These are phyloP conservation scores for Holocentrus rufus DNA, from an alignment of 2,797 vertebrate genomes.

Conservation along the genomic window DNA sequence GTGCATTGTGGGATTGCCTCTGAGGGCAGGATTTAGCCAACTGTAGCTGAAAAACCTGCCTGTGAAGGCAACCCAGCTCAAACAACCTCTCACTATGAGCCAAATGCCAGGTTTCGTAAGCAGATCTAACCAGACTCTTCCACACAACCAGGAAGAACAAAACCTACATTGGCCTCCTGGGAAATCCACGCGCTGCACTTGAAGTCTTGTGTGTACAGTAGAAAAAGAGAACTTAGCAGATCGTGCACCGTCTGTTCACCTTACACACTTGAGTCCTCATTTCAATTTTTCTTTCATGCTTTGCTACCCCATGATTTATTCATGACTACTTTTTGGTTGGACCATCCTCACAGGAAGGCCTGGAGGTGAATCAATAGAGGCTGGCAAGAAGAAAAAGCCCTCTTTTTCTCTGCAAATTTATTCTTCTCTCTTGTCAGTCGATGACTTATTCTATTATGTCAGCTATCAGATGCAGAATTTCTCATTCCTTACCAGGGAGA, in stretches of 20 bases:
- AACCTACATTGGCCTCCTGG: background rate
- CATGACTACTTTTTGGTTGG: conserved; percentile 59
- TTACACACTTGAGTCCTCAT: conserved; percentile 49
- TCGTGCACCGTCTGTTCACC: conserved; percentile 41
- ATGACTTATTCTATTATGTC: conserved; percentile 41
- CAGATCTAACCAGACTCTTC: conserved; percentile 6
- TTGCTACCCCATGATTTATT: conserved; percentile 76
- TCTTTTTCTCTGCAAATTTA: conserved; percentile 19
- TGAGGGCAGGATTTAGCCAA: background rate
- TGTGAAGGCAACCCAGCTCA: conserved; percentile 4
- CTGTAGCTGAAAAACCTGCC: background rate
- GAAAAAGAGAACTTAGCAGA: conserved; percentile 21
- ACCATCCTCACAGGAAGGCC: conserved; percentile 54
- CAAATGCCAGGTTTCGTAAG: background rate
- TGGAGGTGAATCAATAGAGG: conserved; percentile 64
- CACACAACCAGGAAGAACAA: conserved; percentile 22
- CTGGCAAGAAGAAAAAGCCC: conserved; percentile 43
- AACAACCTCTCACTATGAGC: conserved; percentile 1
- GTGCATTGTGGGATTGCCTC: conserved; percentile 2
- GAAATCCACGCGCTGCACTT: background rate
- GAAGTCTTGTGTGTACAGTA: conserved; percentile 8
- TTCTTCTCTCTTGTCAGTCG: conserved; percentile 23
- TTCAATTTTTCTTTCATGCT: conserved; percentile 57
- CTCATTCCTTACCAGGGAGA: background rate
- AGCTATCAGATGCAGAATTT: conserved; percentile 15